Conservation (phyloP, 2,888 invertebrate species). For the Stratiomys singularior region DNA sequence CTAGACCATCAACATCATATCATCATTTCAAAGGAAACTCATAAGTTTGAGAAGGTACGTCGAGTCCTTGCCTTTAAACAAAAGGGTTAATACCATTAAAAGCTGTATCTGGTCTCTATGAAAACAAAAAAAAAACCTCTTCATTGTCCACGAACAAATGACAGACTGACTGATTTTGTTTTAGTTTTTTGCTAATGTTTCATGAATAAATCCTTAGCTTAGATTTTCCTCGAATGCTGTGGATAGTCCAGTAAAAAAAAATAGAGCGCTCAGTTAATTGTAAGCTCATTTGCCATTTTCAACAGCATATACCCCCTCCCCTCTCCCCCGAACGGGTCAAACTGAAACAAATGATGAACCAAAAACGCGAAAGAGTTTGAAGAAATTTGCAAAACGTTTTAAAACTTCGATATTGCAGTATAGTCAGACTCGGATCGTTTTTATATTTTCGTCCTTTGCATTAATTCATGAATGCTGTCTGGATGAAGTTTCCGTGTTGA, state of each 20-base stretch:
- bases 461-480: neutral
- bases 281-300: neutral
- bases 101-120: no score
- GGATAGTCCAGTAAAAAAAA: neutral
- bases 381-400: neutral
- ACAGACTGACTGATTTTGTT: neutral
- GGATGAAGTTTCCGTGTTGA: conserved; percentile 10
- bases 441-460: neutral
- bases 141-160: no score
- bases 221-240: neutral
- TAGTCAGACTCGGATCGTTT: neutral
- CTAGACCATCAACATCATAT: no score
- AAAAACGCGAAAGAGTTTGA: neutral
- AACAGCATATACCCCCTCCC: no score
- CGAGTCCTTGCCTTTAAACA: no score
- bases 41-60: no score
- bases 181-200: neutral
- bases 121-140: no score
- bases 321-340: neutral
- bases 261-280: neutral
- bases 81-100: no score
- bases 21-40: no score
- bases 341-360: neutral
- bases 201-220: neutral
- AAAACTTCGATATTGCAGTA: neutral